Evolutionary conservation across 1,140 invertebrate species (phyloP).

Genomic region (Aphelenchoides besseyi): DNA sequence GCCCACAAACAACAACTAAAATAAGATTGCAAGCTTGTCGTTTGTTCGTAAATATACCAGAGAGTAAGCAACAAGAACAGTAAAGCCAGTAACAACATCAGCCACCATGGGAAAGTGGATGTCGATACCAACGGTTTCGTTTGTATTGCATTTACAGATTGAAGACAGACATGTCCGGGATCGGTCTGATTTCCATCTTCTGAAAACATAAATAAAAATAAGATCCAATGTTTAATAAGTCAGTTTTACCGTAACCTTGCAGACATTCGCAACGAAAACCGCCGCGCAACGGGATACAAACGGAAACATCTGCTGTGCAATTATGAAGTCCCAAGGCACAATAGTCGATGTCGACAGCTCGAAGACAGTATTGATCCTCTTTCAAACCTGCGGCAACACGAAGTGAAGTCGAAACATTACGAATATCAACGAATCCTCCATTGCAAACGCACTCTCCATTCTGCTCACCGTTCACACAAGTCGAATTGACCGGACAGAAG

Average conservation of each 20-base stretch:
- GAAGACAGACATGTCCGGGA: slow-evolving; percentile 14
- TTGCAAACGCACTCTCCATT: slow-evolving; percentile 1
- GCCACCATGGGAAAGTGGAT: slow-evolving; percentile 19
- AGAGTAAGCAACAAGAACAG: slow-evolving; percentile 15
- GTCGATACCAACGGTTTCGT: not conserved
- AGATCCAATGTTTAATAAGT: not conserved
- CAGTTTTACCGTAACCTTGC: slow-evolving; percentile 11
- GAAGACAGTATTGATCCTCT: slow-evolving; percentile 10
- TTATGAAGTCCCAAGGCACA: not conserved
- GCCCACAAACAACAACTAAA: slow-evolving; percentile 14
- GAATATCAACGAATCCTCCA: slow-evolving; percentile 7
- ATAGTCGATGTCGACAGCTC: not conserved
- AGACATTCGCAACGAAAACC: slow-evolving; percentile 2
- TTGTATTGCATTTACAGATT: not conserved
- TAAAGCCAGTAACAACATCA: slow-evolving; percentile 20
- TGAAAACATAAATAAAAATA: not conserved
- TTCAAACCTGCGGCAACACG: not conserved
- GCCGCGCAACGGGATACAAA: slow-evolving; percentile 3
- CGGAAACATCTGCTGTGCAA: not conserved
- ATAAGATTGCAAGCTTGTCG: not conserved
- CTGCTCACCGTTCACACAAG: not conserved
- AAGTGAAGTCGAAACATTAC: slow-evolving; percentile 4
- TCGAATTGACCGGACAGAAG: slow-evolving; percentile 5
- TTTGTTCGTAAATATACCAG: not conserved
- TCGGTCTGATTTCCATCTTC: slow-evolving; percentile 4